Base-by-base conservation (phyloP, 1,140 invertebrate genomes). In the Planococcus citri region DNA sequence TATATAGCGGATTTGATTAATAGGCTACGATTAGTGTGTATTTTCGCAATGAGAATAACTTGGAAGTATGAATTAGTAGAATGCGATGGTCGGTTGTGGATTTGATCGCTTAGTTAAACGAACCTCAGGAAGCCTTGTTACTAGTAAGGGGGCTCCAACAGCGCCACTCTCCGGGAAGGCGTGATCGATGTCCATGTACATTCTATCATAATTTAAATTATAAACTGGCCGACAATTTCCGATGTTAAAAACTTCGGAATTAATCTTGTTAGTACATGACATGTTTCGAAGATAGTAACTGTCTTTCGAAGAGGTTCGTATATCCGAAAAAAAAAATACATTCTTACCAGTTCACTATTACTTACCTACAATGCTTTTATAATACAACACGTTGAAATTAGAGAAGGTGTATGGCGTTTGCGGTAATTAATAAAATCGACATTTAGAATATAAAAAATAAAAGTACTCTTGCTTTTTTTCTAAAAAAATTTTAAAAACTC, bases 131-230 rank as follows among this genome's bases (percentile, higher is more conserved):
- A 64, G 60, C 20, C 60, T 64, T 64, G 60, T 24, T 6, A 25
- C 22, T 25, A 64, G 22, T 10, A 27, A 9, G 60, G 25, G 60
- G 21, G 21, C 60, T 64, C 60, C 60, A 24, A 27, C 60, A 64
- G 60, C 60, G 60, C 25, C 60, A 64, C 60, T 64, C 60, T 64
- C 60, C 60, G 25, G 60, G 60, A 64, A 64, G 60, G 60, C 60
- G 60, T 64, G 60, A 64, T 64, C 60, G 60, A 64, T 64, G 60
- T 51, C 41, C 41, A n/a, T 17, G 41, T 51, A 51, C 41, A 4
- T 51, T 51, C 41, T 51, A 17, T 51, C 41, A 51, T 51, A 51
- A 51, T 51, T 51, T 51, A 51, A 51, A 51, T 51, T 51, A 51
- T 20, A 51, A 51, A 51, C 41, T 20, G 41, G 41, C 41, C 41